Evolutionary conservation across 2,113 vertebrate genomes (phyloP).

Genomic region (Eptesicus fuscus): DNA sequence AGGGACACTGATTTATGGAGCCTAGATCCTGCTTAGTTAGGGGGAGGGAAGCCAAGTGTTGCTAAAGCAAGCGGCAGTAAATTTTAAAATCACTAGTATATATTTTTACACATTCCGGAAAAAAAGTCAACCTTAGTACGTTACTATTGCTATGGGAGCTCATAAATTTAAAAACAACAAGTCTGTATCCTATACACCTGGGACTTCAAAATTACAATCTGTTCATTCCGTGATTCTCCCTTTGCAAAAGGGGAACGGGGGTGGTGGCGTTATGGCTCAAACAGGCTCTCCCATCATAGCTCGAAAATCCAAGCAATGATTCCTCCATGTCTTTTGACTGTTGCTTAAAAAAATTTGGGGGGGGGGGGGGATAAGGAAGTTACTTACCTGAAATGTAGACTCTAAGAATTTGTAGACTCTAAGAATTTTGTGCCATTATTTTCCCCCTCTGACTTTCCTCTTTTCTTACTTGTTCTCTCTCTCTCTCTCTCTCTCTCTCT

Average conservation of each 20-base stretch:
- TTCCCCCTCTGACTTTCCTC: neutral
- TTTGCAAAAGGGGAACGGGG: conserved; percentile 7
- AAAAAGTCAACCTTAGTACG: neutral
- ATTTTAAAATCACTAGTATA: conserved; percentile 61
- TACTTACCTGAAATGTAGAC: neutral
- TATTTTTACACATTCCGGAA: conserved; percentile 44
- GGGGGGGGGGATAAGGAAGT: neutral
- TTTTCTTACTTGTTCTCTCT: neutral
- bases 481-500: neutral
- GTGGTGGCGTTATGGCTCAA: neutral
- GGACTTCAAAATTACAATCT: conserved; percentile 62
- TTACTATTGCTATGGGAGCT: conserved; percentile 51
- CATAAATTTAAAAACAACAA: conserved; percentile 76
- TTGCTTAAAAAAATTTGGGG: conserved; percentile 14
- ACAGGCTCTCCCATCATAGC: neutral
- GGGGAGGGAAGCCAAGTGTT: conserved; percentile 12
- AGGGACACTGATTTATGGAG: conserved; percentile 74
- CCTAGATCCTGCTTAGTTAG: conserved; percentile 50
- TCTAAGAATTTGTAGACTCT: neutral
- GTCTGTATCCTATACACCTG: conserved; percentile 70
- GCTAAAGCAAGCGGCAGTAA: conserved; percentile 54
- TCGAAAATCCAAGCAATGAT: conserved; percentile 60
- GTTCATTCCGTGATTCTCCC: conserved; percentile 53
- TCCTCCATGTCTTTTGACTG: conserved; percentile 51
- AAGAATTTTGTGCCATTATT: neutral